Percentiles rank a stretch among this genome's conserved stretches.
Conservation (phyloP, 1,140 invertebrate genomes). For the Cotesia typhae region DNA sequence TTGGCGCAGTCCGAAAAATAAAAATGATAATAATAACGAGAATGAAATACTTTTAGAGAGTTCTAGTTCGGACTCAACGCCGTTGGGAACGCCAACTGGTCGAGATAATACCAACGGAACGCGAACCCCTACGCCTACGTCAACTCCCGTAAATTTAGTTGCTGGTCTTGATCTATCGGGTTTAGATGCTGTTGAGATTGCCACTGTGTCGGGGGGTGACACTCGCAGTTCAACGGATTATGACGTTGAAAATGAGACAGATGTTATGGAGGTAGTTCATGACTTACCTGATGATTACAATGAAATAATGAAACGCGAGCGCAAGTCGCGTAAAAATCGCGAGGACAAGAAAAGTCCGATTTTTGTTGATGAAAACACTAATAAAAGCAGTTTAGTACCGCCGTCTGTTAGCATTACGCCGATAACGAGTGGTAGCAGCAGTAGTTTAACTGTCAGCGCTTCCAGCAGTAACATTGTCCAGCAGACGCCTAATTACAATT, state of each 20-base stretch:
- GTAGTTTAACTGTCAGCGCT: too few species aligned
- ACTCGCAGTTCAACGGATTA: conserved; percentile 65
- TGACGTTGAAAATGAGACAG: conserved; percentile 68
- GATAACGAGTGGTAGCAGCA: conserved; percentile 59
- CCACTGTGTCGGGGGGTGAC: conserved; percentile 64
- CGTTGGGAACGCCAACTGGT: conserved; percentile 68
- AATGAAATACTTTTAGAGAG: conserved; percentile 69
- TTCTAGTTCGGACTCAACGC: conserved; percentile 74
- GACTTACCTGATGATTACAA: conserved; percentile 62
- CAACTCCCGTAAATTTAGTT: conserved; percentile 66
- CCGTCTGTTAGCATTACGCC: conserved; percentile 84
- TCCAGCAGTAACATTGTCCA: conserved; percentile 24
- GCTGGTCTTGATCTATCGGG: conserved; percentile 73
- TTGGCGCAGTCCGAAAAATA: conserved; percentile 67
- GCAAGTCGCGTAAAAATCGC: conserved; percentile 57
- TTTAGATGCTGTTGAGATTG: conserved; percentile 69
- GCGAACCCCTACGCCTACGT: conserved; percentile 67
- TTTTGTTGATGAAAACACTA: conserved; percentile 67
- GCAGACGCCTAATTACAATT: conserved; percentile 69
- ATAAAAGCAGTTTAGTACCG: conserved; percentile 71
- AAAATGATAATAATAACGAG: conserved; percentile 62
- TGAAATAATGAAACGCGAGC: conserved; percentile 68
- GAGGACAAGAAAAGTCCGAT: conserved; percentile 63
- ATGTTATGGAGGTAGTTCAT: conserved; percentile 67
- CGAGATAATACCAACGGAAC: conserved; percentile 66